These are phyloP conservation scores for Bactericera cockerelli DNA, from an alignment of 1,140 invertebrate species.

Conservation along the genomic window DNA sequence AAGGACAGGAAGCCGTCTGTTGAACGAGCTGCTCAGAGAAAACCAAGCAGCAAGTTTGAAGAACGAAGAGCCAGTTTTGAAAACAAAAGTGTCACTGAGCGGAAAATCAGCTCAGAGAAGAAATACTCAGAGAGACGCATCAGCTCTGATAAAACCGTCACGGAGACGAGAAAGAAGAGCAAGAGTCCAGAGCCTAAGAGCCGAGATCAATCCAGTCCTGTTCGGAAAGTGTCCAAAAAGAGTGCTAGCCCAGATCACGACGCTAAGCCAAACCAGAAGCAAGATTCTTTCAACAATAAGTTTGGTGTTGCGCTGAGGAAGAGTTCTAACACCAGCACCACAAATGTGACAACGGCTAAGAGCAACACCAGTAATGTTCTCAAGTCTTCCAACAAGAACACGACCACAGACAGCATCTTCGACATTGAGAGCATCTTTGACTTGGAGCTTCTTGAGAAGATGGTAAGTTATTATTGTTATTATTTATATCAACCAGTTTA, in stretches of 20 bases:
- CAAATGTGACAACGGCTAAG: background rate
- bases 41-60: background rate
- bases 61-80: conserved; percentile 6
- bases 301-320: conserved; percentile 44
- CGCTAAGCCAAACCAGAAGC: background rate
- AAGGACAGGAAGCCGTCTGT: background rate
- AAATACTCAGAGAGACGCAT: background rate
- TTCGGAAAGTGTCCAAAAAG: background rate
- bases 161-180: background rate
- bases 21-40: background rate
- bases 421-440: conserved; percentile 55
- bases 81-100: background rate
- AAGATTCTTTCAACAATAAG: conserved; percentile 22
- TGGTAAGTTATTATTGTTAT: no score
- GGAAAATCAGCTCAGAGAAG: background rate
- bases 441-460: conserved; percentile 44
- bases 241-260: background rate
- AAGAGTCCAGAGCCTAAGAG: background rate
- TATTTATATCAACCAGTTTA: no score
- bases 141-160: background rate
- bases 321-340: conserved; percentile 29
- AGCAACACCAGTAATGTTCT: background rate
- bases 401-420: conserved; percentile 28
- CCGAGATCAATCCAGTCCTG: background rate
- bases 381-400: conserved; percentile 22